Evolutionary conservation across 2,113 vertebrate species (phyloP), one percentile per base, ranked within the genome.

Genomic region (Phalacrocorax aristotelis): DNA sequence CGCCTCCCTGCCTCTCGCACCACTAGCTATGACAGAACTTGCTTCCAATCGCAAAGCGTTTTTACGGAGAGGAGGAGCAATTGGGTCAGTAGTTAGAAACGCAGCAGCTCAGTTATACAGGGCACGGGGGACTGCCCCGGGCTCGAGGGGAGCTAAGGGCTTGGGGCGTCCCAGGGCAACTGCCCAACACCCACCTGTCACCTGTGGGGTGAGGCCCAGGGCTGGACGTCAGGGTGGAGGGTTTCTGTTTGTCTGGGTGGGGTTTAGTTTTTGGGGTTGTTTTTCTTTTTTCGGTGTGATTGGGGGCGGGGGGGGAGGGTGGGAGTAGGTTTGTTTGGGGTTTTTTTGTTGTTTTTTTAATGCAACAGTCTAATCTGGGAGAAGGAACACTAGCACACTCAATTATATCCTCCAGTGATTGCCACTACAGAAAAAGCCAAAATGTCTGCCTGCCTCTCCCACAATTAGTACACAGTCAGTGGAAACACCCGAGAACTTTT

Each of bases 381-480:
- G 5, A 58, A 36, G 8, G 66, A 76, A 32, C 18, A 36, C 1
- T 1, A 26, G 7, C 13, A 8, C 15, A 22, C 6, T 70, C 21
- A 8, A 8, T 36, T 7, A 10, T 9, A 18, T 38, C 44, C 34
- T n/a, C 9, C 8, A 9, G 3, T 14, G 18, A 49, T 2, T 40
- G 19, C 16, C 9, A 4, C 30, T 51, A 19, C 17, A 42, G 49
- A 71, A 58, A 61, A 23, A 65, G 22, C 5, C 17, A 44, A 55
- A 52, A 72, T 8, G 61, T 32, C 27, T 76, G 30, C 42, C 27
- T 52, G 60, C 21, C 36, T 34, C 27, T 26, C 23, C 32, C 76
- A 6, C 0, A 0, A n/a, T 52, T 21, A 17, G 15, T 27, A 5
- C 0, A 0, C 19, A 48, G 15, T n/a, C 12, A 1, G 30, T 7